These are phyloP conservation scores for Bolborhynchus lineola DNA, from an alignment of 2,113 vertebrate genomes.

Conservation along the genomic window DNA sequence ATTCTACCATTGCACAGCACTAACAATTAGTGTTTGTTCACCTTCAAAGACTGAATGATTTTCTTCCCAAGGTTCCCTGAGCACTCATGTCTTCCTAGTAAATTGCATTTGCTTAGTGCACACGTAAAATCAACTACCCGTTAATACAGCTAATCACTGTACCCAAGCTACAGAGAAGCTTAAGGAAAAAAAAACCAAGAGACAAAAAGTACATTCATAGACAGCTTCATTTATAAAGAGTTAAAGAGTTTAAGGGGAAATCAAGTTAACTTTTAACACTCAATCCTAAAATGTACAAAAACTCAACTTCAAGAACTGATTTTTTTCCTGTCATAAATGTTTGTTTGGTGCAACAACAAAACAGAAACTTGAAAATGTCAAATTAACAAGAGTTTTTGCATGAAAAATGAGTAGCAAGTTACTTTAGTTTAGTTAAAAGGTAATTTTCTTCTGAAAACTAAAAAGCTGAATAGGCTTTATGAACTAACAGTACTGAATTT, in stretches of 20 bases:
- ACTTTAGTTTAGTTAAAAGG: neutral
- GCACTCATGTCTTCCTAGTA: neutral
- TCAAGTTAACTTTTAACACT: neutral
- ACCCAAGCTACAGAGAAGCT: neutral
- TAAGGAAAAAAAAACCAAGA: neutral
- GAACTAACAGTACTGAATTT: neutral
- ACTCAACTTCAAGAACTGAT: neutral
- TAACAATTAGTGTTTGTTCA: neutral
- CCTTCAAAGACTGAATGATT: neutral
- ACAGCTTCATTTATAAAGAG: neutral
- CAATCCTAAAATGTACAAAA: neutral
- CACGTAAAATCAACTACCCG: conserved; percentile 46
- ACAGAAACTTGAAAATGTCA: neutral
- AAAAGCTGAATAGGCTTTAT: neutral
- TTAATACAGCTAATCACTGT: conserved; percentile 33
- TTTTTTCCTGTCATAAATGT: neutral
- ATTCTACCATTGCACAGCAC: neutral
- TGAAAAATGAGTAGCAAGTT: neutral
- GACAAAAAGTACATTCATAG: neutral
- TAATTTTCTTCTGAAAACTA: neutral
- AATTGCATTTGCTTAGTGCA: conserved; percentile 53
- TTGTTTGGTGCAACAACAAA: neutral
- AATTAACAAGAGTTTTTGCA: neutral
- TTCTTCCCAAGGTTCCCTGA: conserved; percentile 11
- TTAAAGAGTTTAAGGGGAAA: neutral